Percentiles rank a stretch among this genome's conserved stretches.
These are phyloP conservation scores for Eupithecia exiguata DNA, from an alignment of 2,888 invertebrate genomes.

Conservation along the genomic window DNA sequence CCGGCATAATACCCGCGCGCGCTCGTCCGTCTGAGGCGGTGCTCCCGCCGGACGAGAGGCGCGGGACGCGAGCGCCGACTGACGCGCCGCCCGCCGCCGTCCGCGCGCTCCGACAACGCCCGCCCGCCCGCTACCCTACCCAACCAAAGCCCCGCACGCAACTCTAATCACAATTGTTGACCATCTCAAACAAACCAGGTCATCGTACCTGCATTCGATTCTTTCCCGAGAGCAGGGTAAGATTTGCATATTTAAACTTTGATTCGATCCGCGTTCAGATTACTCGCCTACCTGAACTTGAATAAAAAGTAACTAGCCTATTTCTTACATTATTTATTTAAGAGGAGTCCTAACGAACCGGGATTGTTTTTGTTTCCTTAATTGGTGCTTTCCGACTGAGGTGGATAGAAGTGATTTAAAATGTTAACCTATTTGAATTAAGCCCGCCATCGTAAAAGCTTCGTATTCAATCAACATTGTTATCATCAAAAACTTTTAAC, in stretches of 20 bases:
- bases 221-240: slow-evolving; percentile 61
- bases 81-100: slow-evolving; percentile 48
- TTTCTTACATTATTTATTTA: slow-evolving; percentile 65
- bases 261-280: slow-evolving; percentile 64
- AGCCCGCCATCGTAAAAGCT: slow-evolving; percentile 1
- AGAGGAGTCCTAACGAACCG: slow-evolving; percentile 48
- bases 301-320: slow-evolving; percentile 70
- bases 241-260: slow-evolving; percentile 72
- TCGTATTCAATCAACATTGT: slow-evolving; percentile 1
- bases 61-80: slow-evolving; percentile 54
- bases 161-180: slow-evolving; percentile 76
- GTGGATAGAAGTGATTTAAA: slow-evolving; percentile 3
- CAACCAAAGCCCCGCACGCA: slow-evolving; percentile 40
- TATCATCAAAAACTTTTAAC: slow-evolving; percentile 14
- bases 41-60: slow-evolving; percentile 49
- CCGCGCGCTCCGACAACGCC: slow-evolving; percentile 42
- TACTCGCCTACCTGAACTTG: slow-evolving; percentile 56
- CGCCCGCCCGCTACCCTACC: slow-evolving; percentile 11
- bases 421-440: not conserved
- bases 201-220: slow-evolving; percentile 76
- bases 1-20: slow-evolving; percentile 72
- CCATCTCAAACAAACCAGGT: slow-evolving; percentile 76
- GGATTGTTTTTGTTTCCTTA: slow-evolving; percentile 36
- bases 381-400: slow-evolving; percentile 15
- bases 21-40: slow-evolving; percentile 52